Conservation (phyloP, 2,888 invertebrate species). For the Subacronicta megacephala region DNA sequence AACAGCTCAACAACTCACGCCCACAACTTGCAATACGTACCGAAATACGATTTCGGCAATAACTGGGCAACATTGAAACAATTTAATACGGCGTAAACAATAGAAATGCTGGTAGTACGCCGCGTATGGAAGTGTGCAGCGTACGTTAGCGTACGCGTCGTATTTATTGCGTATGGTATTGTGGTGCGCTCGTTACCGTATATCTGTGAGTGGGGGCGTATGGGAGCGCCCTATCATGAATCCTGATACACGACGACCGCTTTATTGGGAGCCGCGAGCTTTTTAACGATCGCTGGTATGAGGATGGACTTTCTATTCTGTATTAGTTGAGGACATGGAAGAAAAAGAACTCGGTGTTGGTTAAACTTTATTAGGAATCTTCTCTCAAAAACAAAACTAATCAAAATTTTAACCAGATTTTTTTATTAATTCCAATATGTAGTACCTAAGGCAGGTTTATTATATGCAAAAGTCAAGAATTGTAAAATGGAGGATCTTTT, state of each 20-base stretch:
- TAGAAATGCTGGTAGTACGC: constrained; percentile 84
- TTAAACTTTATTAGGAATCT: constrained; percentile 3
- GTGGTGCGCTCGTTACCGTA: constrained; percentile 87
- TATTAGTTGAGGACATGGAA: constrained; percentile 27
- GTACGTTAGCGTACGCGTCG: constrained; percentile 81
- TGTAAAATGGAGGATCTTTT: no score
- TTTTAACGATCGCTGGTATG: constrained; percentile 62
- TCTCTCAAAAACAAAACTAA: no score
- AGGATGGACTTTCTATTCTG: constrained; percentile 55
- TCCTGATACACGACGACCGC: constrained; percentile 85
- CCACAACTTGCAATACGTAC: constrained; percentile 82
- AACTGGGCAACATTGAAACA: constrained; percentile 88
- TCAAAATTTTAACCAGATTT: no score
- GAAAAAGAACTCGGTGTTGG: constrained; percentile 8
- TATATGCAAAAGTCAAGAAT: no score
- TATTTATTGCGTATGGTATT: constrained; percentile 89
- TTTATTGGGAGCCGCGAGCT: constrained; percentile 71
- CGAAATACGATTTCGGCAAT: constrained; percentile 88
- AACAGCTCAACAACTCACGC: constrained; percentile 74
- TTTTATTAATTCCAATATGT: no score
- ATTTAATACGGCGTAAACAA: constrained; percentile 89
- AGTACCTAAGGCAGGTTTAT: no score
- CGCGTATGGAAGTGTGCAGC: constrained; percentile 56
- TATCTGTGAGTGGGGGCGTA: constrained; percentile 84
- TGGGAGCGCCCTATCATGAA: constrained; percentile 85